Percentiles rank a stretch among this genome's conserved stretches.
phyloP scores from a whole-genome alignment of 2,797 vertebrate genomes.

The Nasua narica region DNA sequence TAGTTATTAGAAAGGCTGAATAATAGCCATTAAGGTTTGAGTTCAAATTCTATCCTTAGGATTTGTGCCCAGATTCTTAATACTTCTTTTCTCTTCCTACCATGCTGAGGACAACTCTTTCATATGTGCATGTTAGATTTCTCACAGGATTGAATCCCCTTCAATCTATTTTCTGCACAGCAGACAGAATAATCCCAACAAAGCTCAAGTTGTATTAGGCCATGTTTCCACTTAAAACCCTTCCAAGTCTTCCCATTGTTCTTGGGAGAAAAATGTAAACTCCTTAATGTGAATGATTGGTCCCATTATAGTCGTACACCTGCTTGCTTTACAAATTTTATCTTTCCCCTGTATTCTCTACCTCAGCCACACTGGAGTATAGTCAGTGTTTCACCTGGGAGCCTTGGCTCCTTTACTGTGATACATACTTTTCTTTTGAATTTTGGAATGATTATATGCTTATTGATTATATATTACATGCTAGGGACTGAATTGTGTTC shows the following conservation, averaged over 20 bases:
- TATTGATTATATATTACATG: background rate
- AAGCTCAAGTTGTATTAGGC: background rate
- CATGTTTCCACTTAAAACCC: background rate
- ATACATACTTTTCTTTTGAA: background rate
- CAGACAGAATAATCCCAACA: background rate
- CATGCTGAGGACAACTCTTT: background rate
- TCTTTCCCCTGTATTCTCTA: background rate
- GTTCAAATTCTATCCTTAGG: constrained; percentile 50
- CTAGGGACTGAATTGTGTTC: background rate
- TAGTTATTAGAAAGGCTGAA: constrained; percentile 50
- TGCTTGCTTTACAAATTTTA: background rate
- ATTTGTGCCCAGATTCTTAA: constrained; percentile 8
- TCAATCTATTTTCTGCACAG: background rate
- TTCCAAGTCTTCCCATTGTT: background rate
- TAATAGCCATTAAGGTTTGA: constrained; percentile 35
- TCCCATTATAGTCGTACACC: too few species aligned
- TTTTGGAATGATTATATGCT: background rate
- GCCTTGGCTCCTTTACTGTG: background rate
- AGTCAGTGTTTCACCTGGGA: background rate
- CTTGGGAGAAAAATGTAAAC: background rate
- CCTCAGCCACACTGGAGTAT: background rate
- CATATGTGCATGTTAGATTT: background rate
- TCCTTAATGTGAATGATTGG: too few species aligned
- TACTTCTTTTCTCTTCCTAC: background rate
- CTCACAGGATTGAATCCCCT: background rate